Base-by-base conservation (phyloP, 2,113 vertebrate genomes). In the Notarius quadriscutis region DNA sequence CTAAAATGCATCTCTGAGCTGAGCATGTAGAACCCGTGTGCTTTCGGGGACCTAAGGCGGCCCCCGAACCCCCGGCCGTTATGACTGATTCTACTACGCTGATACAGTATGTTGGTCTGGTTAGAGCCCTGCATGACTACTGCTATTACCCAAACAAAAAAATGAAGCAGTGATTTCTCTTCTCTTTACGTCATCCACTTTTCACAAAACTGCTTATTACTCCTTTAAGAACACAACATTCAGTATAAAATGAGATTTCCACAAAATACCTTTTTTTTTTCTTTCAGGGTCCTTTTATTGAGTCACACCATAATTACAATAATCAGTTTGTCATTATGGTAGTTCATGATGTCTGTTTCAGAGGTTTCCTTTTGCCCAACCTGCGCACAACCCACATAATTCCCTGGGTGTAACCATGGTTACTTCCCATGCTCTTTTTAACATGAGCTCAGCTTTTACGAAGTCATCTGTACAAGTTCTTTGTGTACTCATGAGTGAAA, bases 331-430 rank as follows among this genome's bases (percentile, higher is more conserved):
- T 65, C 84, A 78, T 87, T 58, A 51, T 41, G 63, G 53, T 87
- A 53, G 81, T 62, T 85, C 55, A 41, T 41, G 53, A 11, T 89
- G 75, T 65, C 87, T n/a, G 50, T 81, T 67, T 87, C 65, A 12
- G 86, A 82, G 51, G 18, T 78, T 15, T n/a, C 34, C 60, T 78
- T 53, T 87, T 78, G 14, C 51, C 8, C 78, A 89, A 81, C 67
- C 67, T 81, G 85, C 57, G 69, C 57, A 75, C 86, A 87, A 83
- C 86, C 83, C 83, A 85, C 86, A 58, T 87, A 75, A 87, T 67
- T 78, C 71, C 4, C 60, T 87, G 25, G 7, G 22, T 74, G 90
- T 91, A 90, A 91, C 91, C 89, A 92, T 91, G 90, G 91, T 90
- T 90, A 92, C 89, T 17, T 84, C n/a, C 22, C 18, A 55, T 57